Conservation (phyloP, 2,113 vertebrate species). For the Cyphomyrus discorhynchus region DNA sequence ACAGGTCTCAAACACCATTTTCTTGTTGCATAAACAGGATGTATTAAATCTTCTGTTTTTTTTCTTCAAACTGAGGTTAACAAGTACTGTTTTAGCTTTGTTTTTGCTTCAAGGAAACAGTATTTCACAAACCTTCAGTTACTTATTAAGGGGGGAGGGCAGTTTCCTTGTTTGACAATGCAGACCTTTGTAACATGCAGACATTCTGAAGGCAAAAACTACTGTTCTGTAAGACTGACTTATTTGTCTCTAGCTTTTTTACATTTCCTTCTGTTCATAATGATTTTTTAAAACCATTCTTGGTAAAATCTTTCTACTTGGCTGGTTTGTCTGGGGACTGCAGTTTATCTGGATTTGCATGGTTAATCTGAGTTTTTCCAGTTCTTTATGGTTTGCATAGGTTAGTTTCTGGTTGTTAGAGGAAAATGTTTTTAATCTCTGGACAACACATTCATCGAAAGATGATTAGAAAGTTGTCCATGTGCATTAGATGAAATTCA, state of each 20-base stretch:
- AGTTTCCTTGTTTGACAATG: not conserved
- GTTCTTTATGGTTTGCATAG: not conserved
- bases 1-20: not conserved
- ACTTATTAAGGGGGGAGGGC: not conserved
- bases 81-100: not conserved
- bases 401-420: not conserved
- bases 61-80: not conserved
- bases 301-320: not conserved
- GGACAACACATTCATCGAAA: not conserved
- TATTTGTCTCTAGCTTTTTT: not conserved
- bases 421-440: not conserved
- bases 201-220: not conserved
- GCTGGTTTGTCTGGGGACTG: not conserved
- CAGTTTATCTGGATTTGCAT: not conserved
- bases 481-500: not conserved
- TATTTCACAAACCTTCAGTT: not conserved
- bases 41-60: not conserved
- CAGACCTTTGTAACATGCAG: not conserved
- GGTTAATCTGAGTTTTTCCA: not conserved
- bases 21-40: not conserved
- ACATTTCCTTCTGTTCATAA: not conserved
- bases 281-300: not conserved
- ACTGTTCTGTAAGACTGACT: not conserved
- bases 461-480: not conserved
- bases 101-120: constrained; percentile 4